These are phyloP conservation scores for Caenorhabditis panamensis DNA, from an alignment of 2,888 invertebrate species.

Conservation along the genomic window DNA sequence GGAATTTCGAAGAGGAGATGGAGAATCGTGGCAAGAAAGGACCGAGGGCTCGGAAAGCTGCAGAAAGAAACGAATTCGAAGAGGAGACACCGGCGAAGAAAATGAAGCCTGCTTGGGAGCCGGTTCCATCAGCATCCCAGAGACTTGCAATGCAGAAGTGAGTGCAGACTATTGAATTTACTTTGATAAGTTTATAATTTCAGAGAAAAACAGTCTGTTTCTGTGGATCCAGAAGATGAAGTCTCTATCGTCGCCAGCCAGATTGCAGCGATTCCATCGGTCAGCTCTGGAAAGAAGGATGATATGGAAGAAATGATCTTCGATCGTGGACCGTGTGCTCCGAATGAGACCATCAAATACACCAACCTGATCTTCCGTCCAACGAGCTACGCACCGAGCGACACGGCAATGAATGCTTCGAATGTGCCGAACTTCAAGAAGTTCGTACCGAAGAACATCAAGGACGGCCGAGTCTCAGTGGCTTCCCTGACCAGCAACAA, in stretches of 20 bases:
- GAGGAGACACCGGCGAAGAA: constrained; percentile 44
- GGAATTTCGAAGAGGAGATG: constrained; percentile 37
- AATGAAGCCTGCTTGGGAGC: constrained; percentile 6
- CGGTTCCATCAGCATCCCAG: background rate
- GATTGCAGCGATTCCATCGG: constrained; percentile 28
- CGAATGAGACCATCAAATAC: constrained; percentile 51
- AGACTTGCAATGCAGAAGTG: constrained; percentile 1
- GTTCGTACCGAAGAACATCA: constrained; percentile 28
- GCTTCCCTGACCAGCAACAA: constrained; percentile 32
- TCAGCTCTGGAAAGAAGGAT: background rate
- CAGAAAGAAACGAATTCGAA: background rate
- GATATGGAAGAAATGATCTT: constrained; percentile 3
- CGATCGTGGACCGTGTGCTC: constrained; percentile 35
- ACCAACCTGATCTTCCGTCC: constrained; percentile 37
- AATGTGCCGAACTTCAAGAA: constrained; percentile 38
- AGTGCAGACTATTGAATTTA: background rate
- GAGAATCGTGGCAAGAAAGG: constrained; percentile 24
- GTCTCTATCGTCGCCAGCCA: constrained; percentile 9
- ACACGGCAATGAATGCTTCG: background rate
- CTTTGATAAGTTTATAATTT: background rate
- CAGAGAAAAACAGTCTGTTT: constrained; percentile 9
- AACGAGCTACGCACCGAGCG: background rate
- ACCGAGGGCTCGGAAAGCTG: constrained; percentile 30
- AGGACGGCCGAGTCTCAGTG: constrained; percentile 26
- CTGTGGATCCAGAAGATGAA: background rate